Evolutionary conservation across 1,140 invertebrate species (phyloP).

Genomic region (Philaenus spumarius): DNA sequence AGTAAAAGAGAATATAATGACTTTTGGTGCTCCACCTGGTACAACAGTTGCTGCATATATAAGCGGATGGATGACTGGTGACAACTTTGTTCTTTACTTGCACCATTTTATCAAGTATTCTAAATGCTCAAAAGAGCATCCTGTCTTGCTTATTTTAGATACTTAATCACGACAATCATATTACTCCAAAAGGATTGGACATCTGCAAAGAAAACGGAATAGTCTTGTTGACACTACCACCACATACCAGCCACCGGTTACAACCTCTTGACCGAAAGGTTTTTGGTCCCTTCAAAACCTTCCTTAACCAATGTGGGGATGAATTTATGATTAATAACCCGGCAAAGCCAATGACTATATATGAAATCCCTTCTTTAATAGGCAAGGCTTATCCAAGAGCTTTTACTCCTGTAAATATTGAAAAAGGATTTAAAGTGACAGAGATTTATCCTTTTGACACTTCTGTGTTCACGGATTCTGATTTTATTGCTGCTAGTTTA

Average conservation of each 20-base stretch:
- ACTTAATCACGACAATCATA: slow-evolving; percentile 27
- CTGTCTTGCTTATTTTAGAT: slow-evolving; percentile 22
- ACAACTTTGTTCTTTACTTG: slow-evolving; percentile 9
- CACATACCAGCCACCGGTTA: slow-evolving; percentile 34
- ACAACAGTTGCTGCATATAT: slow-evolving; percentile 9
- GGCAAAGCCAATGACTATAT: slow-evolving; percentile 43
- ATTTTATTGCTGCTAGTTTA: slow-evolving; percentile 30
- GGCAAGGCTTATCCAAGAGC: slow-evolving; percentile 36
- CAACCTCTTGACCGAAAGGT: slow-evolving; percentile 39
- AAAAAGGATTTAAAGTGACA: slow-evolving; percentile 38
- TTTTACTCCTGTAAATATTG: slow-evolving; percentile 39
- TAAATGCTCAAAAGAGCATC: slow-evolving; percentile 10
- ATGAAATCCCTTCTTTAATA: slow-evolving; percentile 41
- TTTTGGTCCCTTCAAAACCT: slow-evolving; percentile 39
- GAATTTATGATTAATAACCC: slow-evolving; percentile 41
- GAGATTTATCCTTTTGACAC: slow-evolving; percentile 39
- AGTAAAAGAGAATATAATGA: slow-evolving; percentile 11
- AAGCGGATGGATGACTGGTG: slow-evolving; percentile 22
- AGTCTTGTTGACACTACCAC: slow-evolving; percentile 26
- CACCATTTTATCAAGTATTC: slow-evolving; percentile 13
- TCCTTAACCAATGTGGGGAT: slow-evolving; percentile 36
- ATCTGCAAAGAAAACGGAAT: slow-evolving; percentile 18
- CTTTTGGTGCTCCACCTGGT: slow-evolving; percentile 13
- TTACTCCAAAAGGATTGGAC: slow-evolving; percentile 9
- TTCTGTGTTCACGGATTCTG: slow-evolving; percentile 35